phyloP scores from a whole-genome alignment of 2,113 vertebrate species.

The Eolophus roseicapilla region DNA sequence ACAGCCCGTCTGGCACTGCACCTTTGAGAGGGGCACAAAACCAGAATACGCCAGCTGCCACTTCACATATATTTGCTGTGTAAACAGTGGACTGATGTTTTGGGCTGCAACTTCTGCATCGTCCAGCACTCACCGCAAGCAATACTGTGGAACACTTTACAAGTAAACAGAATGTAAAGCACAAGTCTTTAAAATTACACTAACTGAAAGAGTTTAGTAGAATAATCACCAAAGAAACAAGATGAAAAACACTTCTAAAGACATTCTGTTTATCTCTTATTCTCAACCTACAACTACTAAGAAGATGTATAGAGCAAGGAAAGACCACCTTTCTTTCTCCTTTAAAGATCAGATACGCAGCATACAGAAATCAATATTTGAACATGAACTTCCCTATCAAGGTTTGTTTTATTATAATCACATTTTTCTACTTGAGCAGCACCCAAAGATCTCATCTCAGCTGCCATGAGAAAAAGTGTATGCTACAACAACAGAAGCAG shows the following conservation, averaged over 20 bases:
- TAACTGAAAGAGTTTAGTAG: not conserved
- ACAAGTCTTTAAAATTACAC: not conserved
- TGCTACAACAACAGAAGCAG: not conserved
- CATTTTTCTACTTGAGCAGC: not conserved
- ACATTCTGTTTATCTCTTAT: not conserved
- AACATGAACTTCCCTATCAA: not conserved
- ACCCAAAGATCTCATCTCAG: not conserved
- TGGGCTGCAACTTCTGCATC: not conserved
- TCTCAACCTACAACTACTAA: not conserved
- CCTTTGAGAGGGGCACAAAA: not conserved
- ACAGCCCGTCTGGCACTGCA: accelerated
- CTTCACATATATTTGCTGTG: not conserved
- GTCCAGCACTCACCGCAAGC: not conserved
- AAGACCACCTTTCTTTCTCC: not conserved
- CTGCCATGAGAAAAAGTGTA: not conserved
- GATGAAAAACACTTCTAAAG: not conserved
- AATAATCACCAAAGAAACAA: not conserved
- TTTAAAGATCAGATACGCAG: not conserved
- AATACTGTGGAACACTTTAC: not conserved
- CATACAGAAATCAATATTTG: not conserved
- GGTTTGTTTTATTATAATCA: not conserved
- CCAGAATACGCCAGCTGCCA: not conserved
- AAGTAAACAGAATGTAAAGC: not conserved
- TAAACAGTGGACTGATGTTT: not conserved
- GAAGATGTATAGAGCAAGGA: not conserved